Evolutionary conservation across 2,797 vertebrate genomes (phyloP), one percentile per base, ranked within the genome.

Genomic region (Lepus oiostolus): DNA sequence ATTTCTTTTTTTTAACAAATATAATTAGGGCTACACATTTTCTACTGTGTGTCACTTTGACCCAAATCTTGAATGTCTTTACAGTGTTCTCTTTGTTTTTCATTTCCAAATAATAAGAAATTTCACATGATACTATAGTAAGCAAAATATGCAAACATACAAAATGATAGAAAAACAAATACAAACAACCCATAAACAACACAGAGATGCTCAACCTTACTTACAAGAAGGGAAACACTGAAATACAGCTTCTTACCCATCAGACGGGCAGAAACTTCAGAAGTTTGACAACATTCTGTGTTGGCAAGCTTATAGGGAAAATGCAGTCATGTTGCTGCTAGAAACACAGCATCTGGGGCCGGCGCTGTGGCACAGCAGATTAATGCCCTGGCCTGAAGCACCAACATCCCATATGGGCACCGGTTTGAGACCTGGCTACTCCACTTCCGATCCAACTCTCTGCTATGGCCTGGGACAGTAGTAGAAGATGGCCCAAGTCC

Each of bases 131-230:
- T 42, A 12, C 22, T 63, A 91, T 32, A 82, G 58, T 26, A 9
- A 77, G 2, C 11, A 12, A 88, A 87, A 67, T 21, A 71, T 24
- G 24, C 9, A 63, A 76, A 70, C 16, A 83, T 50, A n/a, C 26
- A 47, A 26, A 76, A 5, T 38, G 8, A 77, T 22, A 65, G 28
- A 28, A 81, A 72, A 65, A 22, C 63, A 88, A 76, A 35, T 71
- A 21, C 47, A 86, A 94, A 81, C 26, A 28, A 38, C 26, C 24
- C 42, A 81, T 82, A 63, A 88, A 77, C 30, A 92, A 87, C 47
- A 9, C 32, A 85, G 83, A 26, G 65, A 74, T 71, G 26, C 63
- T 72, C 28, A 72, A 42, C 7, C 12, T 76, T 32, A 11, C 16
- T 79, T 65, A 19, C 30, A 63, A 58, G 24, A 70, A 81, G 32